Evolutionary conservation across 2,113 vertebrate genomes (phyloP).

Genomic region (Syngnathoides biaculeatus): DNA sequence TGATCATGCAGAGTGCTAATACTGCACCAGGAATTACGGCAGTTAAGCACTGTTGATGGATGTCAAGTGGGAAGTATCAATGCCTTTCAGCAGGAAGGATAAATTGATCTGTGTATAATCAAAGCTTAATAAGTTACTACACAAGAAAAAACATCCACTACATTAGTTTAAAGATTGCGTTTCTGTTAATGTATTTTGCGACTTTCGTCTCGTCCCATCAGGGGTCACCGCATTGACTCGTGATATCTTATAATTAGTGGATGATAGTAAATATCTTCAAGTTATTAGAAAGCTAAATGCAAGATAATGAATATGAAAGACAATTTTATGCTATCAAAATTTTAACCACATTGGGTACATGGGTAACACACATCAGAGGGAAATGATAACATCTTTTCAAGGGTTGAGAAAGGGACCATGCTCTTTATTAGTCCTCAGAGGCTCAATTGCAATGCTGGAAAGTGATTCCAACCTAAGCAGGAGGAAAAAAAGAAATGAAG

Average conservation of each 20-base stretch:
- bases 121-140: constrained; percentile 27
- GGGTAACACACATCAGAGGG: constrained; percentile 17
- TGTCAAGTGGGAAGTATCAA: constrained; percentile 47
- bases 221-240: neutral
- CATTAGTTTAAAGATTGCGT: neutral
- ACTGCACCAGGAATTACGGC: constrained; percentile 45
- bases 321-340: neutral
- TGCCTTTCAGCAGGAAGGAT: constrained; percentile 17
- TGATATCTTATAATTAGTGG: neutral
- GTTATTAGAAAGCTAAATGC: neutral
- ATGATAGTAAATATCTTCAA: neutral
- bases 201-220: neutral
- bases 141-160: neutral
- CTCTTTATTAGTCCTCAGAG: constrained; percentile 45
- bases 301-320: neutral
- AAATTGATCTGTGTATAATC: constrained; percentile 58
- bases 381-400: constrained; percentile 26
- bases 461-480: constrained; percentile 37
- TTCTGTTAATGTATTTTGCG: neutral
- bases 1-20: constrained; percentile 50
- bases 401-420: constrained; percentile 15
- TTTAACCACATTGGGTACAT: neutral
- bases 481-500: constrained; percentile 29
- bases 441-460: constrained; percentile 53
- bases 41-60: constrained; percentile 39